phyloP scores from a whole-genome alignment of 92 coral and sea anemone species.

The Epizoanthus illoricatus region DNA sequence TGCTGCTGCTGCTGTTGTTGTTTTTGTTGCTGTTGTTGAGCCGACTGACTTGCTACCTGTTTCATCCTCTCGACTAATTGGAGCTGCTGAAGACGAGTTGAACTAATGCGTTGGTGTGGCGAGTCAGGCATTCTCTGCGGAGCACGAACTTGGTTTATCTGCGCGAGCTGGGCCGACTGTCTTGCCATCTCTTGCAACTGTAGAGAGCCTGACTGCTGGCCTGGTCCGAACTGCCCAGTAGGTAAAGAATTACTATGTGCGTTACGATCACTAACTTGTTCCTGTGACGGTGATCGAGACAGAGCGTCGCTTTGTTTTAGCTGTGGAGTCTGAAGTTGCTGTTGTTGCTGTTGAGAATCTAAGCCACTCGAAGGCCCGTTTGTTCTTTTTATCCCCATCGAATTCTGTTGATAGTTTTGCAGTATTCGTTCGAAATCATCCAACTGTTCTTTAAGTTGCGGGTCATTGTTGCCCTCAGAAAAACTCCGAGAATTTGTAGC shows the following conservation, averaged over 20 bases:
- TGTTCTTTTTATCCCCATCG: conserved; percentile 42
- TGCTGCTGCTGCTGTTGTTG: conserved; percentile 53
- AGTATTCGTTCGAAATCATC: conserved; percentile 76
- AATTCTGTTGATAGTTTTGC: conserved; percentile 47
- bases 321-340: conserved; percentile 53
- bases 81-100: conserved; percentile 37
- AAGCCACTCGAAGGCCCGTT: conserved; percentile 43
- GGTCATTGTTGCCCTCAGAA: conserved; percentile 51
- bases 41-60: conserved; percentile 52
- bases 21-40: conserved; percentile 35
- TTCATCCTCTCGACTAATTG: conserved; percentile 41
- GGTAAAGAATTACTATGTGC: conserved; percentile 43
- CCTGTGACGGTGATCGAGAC: conserved; percentile 41
- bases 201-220: conserved; percentile 56
- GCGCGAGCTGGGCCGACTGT: conserved; percentile 67
- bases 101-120: conserved; percentile 22
- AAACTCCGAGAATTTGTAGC: conserved; percentile 41
- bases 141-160: conserved; percentile 47
- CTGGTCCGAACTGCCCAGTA: conserved; percentile 18
- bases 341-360: conserved; percentile 56
- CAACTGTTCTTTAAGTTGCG: conserved; percentile 60
- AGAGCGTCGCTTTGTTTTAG: conserved; percentile 43
- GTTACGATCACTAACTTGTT: conserved; percentile 40
- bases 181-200: conserved; percentile 84
- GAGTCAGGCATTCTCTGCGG: conserved; percentile 34